Conservation (phyloP, 2,888 invertebrate genomes). For the Erebia aethiops region DNA sequence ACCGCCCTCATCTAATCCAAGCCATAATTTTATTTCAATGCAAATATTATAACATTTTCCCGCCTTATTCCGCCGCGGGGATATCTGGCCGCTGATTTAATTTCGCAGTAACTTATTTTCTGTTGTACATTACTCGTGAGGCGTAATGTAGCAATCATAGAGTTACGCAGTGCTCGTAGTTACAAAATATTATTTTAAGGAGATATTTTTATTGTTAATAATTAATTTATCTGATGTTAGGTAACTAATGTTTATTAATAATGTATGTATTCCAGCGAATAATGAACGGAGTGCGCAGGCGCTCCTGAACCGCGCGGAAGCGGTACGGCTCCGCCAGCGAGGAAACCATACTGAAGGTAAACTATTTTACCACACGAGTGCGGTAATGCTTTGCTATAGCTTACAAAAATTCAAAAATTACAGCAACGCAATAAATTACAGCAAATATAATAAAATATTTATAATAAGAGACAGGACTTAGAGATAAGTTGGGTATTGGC, state of each 20-base stretch:
- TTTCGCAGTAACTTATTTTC: constrained; percentile 34
- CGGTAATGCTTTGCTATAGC: no score
- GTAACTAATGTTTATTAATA: no score
- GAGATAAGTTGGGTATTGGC: no score
- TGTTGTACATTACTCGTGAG: constrained; percentile 21
- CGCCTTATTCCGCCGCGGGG: constrained; percentile 30
- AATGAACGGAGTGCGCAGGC: constrained; percentile 69
- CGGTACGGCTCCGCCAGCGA: constrained; percentile 94
- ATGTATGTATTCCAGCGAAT: constrained; percentile 57
- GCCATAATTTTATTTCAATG: constrained; percentile 25
- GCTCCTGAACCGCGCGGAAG: constrained; percentile 93
- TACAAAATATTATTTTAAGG: no score
- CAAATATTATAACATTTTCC: constrained; percentile 25
- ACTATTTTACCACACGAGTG: constrained; percentile 3
- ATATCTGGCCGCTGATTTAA: constrained; percentile 28
- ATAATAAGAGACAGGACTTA: no score
- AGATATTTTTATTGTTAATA: no score
- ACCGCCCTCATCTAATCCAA: constrained; percentile 7
- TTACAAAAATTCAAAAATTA: no score
- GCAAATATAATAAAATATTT: no score
- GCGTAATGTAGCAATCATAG: neutral
- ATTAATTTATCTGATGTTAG: no score
- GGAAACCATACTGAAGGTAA: constrained; percentile 90
- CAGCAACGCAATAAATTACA: no score
- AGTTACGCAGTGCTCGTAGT: neutral